A percentile compares a stretch with the other conserved stretches of the same genome.
Conservation (phyloP, 2,113 vertebrate genomes). For the Sula dactylatra region DNA sequence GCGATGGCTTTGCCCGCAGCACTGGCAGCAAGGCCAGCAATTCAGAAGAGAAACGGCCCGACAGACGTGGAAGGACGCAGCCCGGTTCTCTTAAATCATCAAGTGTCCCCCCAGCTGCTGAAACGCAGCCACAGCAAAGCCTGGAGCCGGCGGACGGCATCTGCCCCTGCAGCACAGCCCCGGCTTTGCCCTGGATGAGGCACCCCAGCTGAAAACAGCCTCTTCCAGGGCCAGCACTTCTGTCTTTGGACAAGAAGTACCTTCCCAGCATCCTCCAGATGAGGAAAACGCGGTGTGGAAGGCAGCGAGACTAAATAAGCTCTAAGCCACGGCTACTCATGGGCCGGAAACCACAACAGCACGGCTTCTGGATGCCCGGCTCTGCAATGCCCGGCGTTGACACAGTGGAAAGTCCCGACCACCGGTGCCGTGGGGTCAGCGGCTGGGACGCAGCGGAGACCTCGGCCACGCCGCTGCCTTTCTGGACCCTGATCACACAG, state of each 20-base stretch:
- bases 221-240: too few relatives aligned
- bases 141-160: accelerated
- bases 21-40: background rate
- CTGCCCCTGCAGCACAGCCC: background rate
- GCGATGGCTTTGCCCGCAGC: background rate
- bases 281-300: background rate
- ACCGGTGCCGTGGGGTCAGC: background rate
- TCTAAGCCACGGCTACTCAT: background rate
- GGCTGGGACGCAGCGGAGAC: too few relatives aligned
- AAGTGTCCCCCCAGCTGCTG: accelerated
- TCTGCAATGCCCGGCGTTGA: accelerated
- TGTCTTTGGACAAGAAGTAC: background rate
- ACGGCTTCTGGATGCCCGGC: background rate
- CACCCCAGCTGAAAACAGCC: background rate
- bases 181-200: background rate
- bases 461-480: background rate
- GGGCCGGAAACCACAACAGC: accelerated
- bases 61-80: accelerated
- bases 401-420: accelerated
- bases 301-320: background rate
- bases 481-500: background rate
- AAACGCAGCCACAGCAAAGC: too few relatives aligned
- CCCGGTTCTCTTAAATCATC: background rate
- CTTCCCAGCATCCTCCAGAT: background rate
- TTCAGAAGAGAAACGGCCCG: background rate